These are phyloP conservation scores for Amphiduros pacificus DNA, from an alignment of 2,888 invertebrate genomes.

Conservation along the genomic window DNA sequence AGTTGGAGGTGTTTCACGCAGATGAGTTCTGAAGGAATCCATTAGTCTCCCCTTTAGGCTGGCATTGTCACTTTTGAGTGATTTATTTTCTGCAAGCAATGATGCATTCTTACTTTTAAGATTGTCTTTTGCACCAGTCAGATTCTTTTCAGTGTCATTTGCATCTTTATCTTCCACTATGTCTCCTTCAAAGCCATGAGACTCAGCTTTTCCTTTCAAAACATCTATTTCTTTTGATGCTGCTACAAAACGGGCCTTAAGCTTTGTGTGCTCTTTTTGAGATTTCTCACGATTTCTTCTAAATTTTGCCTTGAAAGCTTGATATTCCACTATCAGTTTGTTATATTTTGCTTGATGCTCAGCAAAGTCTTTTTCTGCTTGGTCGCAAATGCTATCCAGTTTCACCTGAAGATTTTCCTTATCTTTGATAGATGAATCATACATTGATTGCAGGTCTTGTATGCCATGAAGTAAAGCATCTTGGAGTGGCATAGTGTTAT, in stretches of 20 bases:
- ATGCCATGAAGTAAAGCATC: background rate
- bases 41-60: conserved; percentile 6
- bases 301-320: conserved; percentile 1
- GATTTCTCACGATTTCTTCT: conserved; percentile 10
- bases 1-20: conserved; percentile 9
- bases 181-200: background rate
- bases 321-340: background rate
- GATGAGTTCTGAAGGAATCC: conserved; percentile 1
- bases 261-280: conserved; percentile 6
- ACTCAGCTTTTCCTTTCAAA: conserved; percentile 4
- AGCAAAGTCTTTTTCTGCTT: conserved; percentile 14
- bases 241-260: background rate
- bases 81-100: conserved; percentile 5
- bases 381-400: conserved; percentile 2
- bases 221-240: conserved; percentile 5
- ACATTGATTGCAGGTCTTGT: background rate
- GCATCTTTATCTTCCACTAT: conserved; percentile 5
- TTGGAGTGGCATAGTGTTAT: too few relatives aligned
- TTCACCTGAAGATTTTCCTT: conserved; percentile 15
- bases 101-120: background rate
- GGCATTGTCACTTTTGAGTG: conserved; percentile 8
- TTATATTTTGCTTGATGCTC: conserved; percentile 9
- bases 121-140: background rate
- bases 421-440: background rate
- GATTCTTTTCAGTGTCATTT: conserved; percentile 2